Conservation (phyloP, 2,797 vertebrate genomes). For the Danio kyathit region DNA sequence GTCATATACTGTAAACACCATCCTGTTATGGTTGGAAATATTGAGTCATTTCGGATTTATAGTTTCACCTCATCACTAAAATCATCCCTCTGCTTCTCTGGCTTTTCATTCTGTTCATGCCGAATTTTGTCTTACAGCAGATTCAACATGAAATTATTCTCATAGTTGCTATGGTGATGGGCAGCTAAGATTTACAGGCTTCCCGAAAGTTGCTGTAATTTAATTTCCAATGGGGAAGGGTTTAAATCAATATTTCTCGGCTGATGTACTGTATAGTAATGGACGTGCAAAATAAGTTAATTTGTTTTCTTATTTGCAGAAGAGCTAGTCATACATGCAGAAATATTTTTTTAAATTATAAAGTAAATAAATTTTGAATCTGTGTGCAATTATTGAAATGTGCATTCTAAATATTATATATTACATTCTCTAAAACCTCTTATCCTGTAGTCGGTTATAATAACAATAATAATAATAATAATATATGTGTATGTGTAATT, state of each 20-base stretch:
- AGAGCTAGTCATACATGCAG: too few relatives aligned
- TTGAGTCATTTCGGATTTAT: not conserved
- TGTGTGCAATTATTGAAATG: too few relatives aligned
- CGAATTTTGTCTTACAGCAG: conserved; percentile 14
- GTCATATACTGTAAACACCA: not conserved
- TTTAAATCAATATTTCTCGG: conserved; percentile 30
- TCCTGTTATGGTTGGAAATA: conserved; percentile 12
- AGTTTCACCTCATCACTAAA: conserved; percentile 5
- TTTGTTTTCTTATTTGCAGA: too few relatives aligned
- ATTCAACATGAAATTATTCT: not conserved
- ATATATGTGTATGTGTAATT: too few relatives aligned
- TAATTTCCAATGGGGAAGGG: conserved; percentile 38
- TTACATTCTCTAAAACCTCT: too few relatives aligned
- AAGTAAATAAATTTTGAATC: too few relatives aligned
- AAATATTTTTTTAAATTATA: too few relatives aligned
- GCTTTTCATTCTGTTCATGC: not conserved
- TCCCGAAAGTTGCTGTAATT: conserved; percentile 42
- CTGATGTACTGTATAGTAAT: not conserved
- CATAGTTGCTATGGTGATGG: conserved; percentile 47
- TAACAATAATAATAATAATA: too few relatives aligned
- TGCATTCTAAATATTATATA: too few relatives aligned
- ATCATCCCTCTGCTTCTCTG: not conserved
- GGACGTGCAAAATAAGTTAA: not conserved
- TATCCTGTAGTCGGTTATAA: too few relatives aligned
- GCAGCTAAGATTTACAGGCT: conserved; percentile 27